phyloP scores from a whole-genome alignment of 2,797 vertebrate genomes.

The Buphagus erythrorhynchus region DNA sequence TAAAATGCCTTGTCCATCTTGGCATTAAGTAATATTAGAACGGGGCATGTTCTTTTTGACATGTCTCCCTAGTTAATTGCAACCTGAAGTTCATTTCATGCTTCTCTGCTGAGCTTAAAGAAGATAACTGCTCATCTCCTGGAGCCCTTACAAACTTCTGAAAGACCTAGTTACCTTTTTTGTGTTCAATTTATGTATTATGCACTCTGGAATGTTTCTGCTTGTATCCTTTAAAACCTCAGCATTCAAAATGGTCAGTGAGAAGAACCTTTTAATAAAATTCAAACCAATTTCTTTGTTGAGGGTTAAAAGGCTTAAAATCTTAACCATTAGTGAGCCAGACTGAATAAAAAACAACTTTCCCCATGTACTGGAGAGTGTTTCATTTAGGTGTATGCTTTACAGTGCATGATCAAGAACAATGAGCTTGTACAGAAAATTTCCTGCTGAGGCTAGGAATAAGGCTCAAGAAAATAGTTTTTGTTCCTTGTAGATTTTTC shows the following conservation, averaged over 20 bases:
- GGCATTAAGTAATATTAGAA: neutral
- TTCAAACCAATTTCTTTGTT: neutral
- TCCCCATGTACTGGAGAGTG: neutral
- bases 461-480: neutral
- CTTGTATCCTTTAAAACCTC: neutral
- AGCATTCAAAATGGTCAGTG: neutral
- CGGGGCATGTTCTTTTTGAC: neutral
- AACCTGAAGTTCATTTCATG: conserved; percentile 10
- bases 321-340: neutral
- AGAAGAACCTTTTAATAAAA: neutral
- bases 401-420: neutral
- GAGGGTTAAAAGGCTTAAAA: neutral
- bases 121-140: conserved; percentile 36
- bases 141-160: neutral
- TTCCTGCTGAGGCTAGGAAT: neutral
- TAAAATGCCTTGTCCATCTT: neutral
- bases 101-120: conserved; percentile 36
- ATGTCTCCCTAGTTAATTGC: neutral
- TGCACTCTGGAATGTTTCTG: neutral
- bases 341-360: neutral
- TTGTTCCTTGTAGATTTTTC: neutral
- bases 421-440: neutral
- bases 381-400: neutral
- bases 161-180: neutral
- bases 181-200: neutral